Conservation (phyloP, 2,113 vertebrate species). For the Corythornis cristatus region DNA sequence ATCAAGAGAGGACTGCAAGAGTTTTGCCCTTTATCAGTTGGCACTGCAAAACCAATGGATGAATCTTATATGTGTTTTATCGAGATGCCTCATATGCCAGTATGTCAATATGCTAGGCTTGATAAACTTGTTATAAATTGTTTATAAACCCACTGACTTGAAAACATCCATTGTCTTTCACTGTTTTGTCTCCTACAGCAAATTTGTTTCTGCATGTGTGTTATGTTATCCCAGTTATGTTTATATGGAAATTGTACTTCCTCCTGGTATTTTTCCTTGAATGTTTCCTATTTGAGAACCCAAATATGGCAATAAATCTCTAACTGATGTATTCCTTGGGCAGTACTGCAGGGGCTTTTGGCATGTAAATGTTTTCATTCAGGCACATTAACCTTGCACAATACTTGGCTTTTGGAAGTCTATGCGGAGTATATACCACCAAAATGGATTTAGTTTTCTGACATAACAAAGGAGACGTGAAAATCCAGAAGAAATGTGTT, state of each 20-base stretch:
- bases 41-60: not conserved
- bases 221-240: not conserved
- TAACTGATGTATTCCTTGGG: not conserved
- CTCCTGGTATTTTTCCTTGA: not conserved
- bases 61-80: not conserved
- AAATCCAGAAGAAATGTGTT: not conserved
- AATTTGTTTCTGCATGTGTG: not conserved
- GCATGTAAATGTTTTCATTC: not conserved
- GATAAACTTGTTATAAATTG: not conserved
- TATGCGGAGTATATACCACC: not conserved
- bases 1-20: not conserved
- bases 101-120: not conserved
- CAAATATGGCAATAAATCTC: not conserved
- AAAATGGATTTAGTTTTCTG: not conserved
- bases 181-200: not conserved
- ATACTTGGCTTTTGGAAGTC: not conserved
- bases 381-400: not conserved
- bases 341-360: not conserved
- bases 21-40: not conserved
- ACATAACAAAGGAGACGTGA: not conserved
- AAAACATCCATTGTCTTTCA: not conserved
- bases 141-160: not conserved
- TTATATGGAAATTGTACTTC: not conserved
- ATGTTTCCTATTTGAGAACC: not conserved
- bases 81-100: not conserved